A percentile compares a stretch with the other conserved stretches of the same genome.
phyloP scores from a whole-genome alignment of 2,113 vertebrate genomes.

The Aphyosemion australe region DNA sequence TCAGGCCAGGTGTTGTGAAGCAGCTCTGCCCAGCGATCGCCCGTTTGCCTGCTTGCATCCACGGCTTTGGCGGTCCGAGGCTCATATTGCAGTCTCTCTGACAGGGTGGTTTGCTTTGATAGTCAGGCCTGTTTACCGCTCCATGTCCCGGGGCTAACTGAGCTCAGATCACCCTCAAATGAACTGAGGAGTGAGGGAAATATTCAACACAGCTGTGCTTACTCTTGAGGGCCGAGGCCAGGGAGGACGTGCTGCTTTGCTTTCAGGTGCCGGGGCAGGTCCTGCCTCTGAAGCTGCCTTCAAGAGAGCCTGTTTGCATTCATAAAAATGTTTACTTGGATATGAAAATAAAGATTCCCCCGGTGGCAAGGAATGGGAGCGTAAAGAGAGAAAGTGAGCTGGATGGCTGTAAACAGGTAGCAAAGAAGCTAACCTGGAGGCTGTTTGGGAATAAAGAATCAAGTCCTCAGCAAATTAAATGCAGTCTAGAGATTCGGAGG shows the following conservation, averaged over 20 bases:
- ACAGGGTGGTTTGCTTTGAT: conserved; percentile 78
- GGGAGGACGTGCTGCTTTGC: conserved; percentile 40
- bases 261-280: conserved; percentile 57
- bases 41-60: conserved; percentile 37
- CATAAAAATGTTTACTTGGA: conserved; percentile 72
- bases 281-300: conserved; percentile 62
- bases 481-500: conserved; percentile 38
- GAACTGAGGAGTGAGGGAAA: conserved; percentile 79
- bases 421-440: conserved; percentile 46
- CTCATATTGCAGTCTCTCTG: conserved; percentile 79
- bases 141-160: conserved; percentile 68
- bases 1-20: conserved; percentile 45
- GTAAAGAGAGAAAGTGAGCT: conserved; percentile 52
- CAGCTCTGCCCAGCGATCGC: conserved; percentile 48
- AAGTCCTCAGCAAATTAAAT: conserved; percentile 59
- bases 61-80: conserved; percentile 58
- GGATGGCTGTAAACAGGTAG: conserved; percentile 63
- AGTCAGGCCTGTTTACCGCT: conserved; percentile 77
- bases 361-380: conserved; percentile 47
- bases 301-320: conserved; percentile 65
- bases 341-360: conserved; percentile 64
- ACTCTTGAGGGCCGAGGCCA: conserved; percentile 49
- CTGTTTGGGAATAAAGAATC: conserved; percentile 47
- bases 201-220: conserved; percentile 79
- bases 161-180: conserved; percentile 77